Evolutionary conservation across 2,888 invertebrate genomes (phyloP).

Genomic region (Torymus auratus): DNA sequence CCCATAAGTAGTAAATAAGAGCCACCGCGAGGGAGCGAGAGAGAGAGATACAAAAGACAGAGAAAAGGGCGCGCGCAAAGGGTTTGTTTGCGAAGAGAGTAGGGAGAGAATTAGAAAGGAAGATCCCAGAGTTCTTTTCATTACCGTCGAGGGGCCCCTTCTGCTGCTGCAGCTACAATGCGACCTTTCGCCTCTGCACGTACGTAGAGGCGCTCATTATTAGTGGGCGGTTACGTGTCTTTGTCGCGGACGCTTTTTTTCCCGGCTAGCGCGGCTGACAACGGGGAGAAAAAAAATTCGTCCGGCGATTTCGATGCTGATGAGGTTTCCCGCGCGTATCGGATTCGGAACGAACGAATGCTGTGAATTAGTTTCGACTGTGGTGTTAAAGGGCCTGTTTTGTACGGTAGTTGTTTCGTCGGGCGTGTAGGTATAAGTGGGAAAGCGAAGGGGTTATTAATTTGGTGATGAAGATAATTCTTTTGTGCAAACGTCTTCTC

Average conservation of each 20-base stretch:
- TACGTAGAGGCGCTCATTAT: constrained; percentile 5
- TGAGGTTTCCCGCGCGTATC: no score
- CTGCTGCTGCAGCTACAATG: constrained; percentile 60
- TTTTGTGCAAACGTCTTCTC: no score
- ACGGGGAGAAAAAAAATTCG: no score
- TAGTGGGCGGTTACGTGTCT: not conserved
- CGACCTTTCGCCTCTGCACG: not conserved
- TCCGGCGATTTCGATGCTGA: no score
- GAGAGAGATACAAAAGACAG: constrained; percentile 23
- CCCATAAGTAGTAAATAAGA: constrained; percentile 59
- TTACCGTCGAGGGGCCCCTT: constrained; percentile 66
- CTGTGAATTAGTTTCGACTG: no score
- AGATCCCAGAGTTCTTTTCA: constrained; percentile 68
- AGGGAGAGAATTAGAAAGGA: constrained; percentile 51
- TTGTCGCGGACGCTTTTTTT: not conserved
- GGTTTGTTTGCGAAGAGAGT: constrained; percentile 13
- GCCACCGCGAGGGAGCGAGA: constrained; percentile 24
- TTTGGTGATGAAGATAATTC: no score
- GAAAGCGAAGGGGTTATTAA: no score
- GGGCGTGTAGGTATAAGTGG: no score
- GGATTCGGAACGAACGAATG: no score
- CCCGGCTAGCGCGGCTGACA: not conserved
- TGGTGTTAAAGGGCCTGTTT: no score
- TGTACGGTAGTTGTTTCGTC: no score
- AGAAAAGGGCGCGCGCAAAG: constrained; percentile 30